Conservation (phyloP, 2,113 vertebrate genomes). For the Pholis gunnellus region DNA sequence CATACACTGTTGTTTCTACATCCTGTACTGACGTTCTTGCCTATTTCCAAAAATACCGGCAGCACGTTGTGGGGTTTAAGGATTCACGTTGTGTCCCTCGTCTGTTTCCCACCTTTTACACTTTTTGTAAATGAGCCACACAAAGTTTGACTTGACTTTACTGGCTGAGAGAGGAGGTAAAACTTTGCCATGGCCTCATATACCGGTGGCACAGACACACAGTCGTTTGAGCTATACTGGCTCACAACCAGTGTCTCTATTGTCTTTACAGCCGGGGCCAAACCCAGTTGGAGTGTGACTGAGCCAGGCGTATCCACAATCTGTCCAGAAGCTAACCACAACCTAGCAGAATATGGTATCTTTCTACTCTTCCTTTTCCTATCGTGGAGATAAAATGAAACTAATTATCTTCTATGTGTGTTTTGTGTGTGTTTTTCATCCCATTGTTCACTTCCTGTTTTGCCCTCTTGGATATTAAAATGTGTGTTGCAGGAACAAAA, state of each 20-base stretch:
- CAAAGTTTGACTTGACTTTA: conserved; percentile 67
- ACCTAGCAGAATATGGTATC: background rate
- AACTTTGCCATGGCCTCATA: conserved; percentile 62
- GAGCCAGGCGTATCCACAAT: conserved; percentile 54
- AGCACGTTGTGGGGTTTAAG: conserved; percentile 8
- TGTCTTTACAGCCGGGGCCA: conserved; percentile 68
- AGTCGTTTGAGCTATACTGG: conserved; percentile 60
- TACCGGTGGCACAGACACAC: conserved; percentile 50
- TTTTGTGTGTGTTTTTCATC: background rate
- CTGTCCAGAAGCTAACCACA: conserved; percentile 37
- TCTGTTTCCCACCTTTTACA: conserved; percentile 21
- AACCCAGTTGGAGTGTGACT: conserved; percentile 46
- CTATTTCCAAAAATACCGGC: conserved; percentile 30
- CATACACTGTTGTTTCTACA: conserved; percentile 2
- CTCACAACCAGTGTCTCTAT: conserved; percentile 44
- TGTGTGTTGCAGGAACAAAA: background rate
- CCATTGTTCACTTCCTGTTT: background rate
- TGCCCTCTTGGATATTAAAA: background rate
- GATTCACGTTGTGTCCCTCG: conserved; percentile 7
- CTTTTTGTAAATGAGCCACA: conserved; percentile 46
- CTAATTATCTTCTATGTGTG: background rate
- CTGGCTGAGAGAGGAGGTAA: conserved; percentile 53
- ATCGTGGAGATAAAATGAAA: background rate
- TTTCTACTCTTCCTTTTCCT: background rate
- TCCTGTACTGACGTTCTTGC: background rate